These are phyloP conservation scores for Trematomus bernacchii DNA, from an alignment of 2,797 vertebrate species.

Conservation along the genomic window DNA sequence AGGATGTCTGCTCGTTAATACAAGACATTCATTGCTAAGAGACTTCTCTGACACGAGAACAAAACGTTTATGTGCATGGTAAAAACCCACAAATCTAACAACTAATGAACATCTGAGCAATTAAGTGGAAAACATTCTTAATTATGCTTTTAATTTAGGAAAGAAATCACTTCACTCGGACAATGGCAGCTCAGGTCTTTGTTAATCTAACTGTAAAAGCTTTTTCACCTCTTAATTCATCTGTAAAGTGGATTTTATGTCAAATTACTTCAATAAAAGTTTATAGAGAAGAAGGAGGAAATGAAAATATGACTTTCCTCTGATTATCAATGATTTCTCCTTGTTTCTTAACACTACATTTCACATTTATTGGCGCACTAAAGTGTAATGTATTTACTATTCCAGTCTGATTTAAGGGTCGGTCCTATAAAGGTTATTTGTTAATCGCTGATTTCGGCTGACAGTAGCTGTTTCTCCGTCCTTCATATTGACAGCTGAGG, in stretches of 20 bases:
- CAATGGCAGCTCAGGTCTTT: neutral
- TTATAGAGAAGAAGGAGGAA: no score
- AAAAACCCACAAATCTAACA: constrained; percentile 16
- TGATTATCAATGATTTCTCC: neutral
- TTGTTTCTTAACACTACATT: neutral
- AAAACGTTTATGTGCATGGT: constrained; percentile 28
- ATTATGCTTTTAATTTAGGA: constrained; percentile 22
- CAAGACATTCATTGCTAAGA: constrained; percentile 31
- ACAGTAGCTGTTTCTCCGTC: constrained; percentile 30
- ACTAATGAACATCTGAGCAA: constrained; percentile 7
- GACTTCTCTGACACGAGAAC: constrained; percentile 16
- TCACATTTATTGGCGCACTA: neutral
- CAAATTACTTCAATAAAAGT: neutral
- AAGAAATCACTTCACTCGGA: constrained; percentile 5
- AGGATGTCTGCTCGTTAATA: constrained; percentile 30
- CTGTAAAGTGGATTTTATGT: neutral
- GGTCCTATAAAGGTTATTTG: constrained; percentile 46
- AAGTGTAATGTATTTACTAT: constrained; percentile 3
- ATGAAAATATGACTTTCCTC: neutral
- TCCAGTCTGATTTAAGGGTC: constrained; percentile 25
- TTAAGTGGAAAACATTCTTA: constrained; percentile 19
- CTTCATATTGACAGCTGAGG: constrained; percentile 43
- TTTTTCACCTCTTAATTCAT: neutral
- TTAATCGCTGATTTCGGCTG: constrained; percentile 48
- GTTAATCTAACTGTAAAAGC: neutral